Conservation (phyloP, 2,797 vertebrate genomes). For the Phoeniculus purpureus region DNA sequence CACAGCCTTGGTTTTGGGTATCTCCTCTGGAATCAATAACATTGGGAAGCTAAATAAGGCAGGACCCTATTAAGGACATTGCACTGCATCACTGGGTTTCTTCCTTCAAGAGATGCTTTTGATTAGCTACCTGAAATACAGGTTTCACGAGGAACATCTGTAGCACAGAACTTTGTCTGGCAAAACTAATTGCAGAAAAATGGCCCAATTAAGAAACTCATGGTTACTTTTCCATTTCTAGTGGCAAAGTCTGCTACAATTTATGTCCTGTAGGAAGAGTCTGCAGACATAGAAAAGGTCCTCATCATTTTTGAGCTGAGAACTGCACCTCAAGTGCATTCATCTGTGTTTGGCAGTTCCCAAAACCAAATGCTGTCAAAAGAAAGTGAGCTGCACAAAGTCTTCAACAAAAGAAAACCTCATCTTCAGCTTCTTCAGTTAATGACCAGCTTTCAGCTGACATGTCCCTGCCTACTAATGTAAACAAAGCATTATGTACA, state of each 20-base stretch:
- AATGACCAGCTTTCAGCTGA: background rate
- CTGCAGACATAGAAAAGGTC: background rate
- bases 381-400: background rate
- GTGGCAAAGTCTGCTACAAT: conserved; percentile 7
- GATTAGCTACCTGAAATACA: conserved; percentile 55
- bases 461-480: background rate
- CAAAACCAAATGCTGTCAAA: background rate
- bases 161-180: conserved; percentile 16
- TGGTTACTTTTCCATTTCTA: conserved; percentile 25
- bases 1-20: background rate
- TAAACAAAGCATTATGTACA: background rate
- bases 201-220: conserved; percentile 32
- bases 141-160: conserved; percentile 44
- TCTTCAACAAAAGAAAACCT: background rate
- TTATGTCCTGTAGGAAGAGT: conserved; percentile 26
- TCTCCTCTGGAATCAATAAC: background rate
- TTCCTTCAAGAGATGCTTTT: conserved; percentile 12
- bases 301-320: background rate
- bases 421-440: background rate
- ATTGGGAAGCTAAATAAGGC: background rate
- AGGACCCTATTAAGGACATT: background rate
- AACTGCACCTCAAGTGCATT: background rate
- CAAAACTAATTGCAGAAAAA: conserved; percentile 53
- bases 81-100: background rate
- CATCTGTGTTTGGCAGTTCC: background rate